phyloP scores from a whole-genome alignment of 2,888 invertebrate species.

The Petrolisthes manimaculis region DNA sequence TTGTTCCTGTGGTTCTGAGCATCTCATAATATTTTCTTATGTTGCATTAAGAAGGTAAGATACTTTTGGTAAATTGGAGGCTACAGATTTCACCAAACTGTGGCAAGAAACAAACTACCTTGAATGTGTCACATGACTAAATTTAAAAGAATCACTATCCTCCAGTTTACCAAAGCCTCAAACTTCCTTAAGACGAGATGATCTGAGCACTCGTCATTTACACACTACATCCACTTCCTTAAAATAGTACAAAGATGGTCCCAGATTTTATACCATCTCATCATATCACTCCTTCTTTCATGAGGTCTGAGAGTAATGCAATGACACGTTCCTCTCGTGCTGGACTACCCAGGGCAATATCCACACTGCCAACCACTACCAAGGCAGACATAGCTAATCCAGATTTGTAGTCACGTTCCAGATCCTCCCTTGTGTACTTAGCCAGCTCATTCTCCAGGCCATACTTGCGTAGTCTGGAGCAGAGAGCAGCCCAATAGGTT shows the following conservation, averaged over 20 bases:
- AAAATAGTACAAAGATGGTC: neutral
- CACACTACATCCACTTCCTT: neutral
- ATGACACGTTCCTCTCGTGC: conserved; percentile 81
- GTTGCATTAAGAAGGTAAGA: too few relatives aligned
- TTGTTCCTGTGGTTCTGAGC: too few relatives aligned
- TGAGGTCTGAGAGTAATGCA: conserved; percentile 81
- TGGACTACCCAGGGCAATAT: conserved; percentile 82
- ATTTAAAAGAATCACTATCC: too few relatives aligned
- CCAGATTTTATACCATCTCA: neutral
- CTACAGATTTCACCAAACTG: too few relatives aligned
- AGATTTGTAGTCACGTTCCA: conserved; percentile 75
- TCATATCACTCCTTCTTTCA: conserved; percentile 78
- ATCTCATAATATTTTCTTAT: too few relatives aligned
- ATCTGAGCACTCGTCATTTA: neutral
- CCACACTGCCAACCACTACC: conserved; percentile 84
- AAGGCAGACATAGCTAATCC: conserved; percentile 82
- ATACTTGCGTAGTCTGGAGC: conserved; percentile 75
- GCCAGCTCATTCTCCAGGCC: conserved; percentile 74
- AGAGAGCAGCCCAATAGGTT: conserved; percentile 79
- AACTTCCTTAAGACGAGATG: neutral
- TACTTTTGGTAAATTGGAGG: too few relatives aligned
- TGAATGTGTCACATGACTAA: too few relatives aligned
- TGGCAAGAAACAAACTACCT: too few relatives aligned
- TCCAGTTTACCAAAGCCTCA: too few relatives aligned
- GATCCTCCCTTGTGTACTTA: conserved; percentile 73